Percentiles rank a stretch among this genome's conserved stretches.
phyloP scores from a whole-genome alignment of 2,113 vertebrate genomes.

The Monopterus albus region DNA sequence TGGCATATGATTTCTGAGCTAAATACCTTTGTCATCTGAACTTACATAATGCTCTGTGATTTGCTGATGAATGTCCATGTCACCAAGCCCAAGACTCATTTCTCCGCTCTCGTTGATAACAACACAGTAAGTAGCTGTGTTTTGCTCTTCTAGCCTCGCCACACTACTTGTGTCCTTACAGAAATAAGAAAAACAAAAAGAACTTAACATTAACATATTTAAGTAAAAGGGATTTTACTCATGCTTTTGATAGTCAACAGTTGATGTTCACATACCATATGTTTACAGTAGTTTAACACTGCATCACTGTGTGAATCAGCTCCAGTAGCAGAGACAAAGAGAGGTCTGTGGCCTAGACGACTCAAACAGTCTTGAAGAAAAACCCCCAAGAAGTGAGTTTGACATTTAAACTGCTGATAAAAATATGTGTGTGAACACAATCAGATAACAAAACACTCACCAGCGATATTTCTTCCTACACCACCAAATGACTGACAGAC shows the following conservation, averaged over 20 bases:
- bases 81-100: constrained; percentile 87
- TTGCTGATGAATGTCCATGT: constrained; percentile 91
- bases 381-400: not conserved
- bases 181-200: constrained; percentile 24
- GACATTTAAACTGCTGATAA: not conserved
- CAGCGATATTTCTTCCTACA: constrained; percentile 91
- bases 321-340: constrained; percentile 88
- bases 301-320: constrained; percentile 85
- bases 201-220: not conserved
- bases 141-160: constrained; percentile 69
- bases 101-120: constrained; percentile 84
- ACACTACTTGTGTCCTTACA: constrained; percentile 78
- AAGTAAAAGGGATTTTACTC: not conserved
- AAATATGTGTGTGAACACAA: not conserved
- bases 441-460: constrained; percentile 71
- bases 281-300: constrained; percentile 84
- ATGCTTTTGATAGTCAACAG: not conserved
- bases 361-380: constrained; percentile 85
- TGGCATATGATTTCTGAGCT: too few species aligned
- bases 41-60: constrained; percentile 88
- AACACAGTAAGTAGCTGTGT: constrained; percentile 83
- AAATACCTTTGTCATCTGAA: too few species aligned
- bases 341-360: constrained; percentile 82
- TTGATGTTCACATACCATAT: constrained; percentile 85
- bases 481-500: constrained; percentile 88